Conservation (phyloP, 2,797 vertebrate genomes). For the Myotis findleyi region DNA sequence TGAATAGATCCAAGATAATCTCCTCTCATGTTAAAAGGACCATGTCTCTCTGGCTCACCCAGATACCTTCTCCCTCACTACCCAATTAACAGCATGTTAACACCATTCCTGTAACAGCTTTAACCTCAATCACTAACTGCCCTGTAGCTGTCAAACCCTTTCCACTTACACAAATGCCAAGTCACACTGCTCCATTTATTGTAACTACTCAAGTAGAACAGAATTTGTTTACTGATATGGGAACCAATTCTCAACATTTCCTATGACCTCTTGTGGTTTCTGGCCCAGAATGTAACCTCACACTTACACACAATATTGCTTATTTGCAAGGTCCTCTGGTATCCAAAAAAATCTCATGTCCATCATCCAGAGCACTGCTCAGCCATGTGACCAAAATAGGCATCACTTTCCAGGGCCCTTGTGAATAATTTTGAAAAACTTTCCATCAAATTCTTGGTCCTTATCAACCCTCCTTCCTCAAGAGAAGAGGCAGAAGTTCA, state of each 20-base stretch:
- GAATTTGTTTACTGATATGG: conserved; percentile 11
- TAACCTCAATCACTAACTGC: background rate
- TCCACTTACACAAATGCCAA: conserved; percentile 27
- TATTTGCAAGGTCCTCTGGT: conserved; percentile 24
- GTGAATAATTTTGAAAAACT: conserved; percentile 45
- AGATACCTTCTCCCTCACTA: background rate
- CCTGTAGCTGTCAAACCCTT: conserved; percentile 35
- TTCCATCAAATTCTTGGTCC: background rate
- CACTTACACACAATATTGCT: conserved; percentile 50
- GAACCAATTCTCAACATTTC: conserved; percentile 36
- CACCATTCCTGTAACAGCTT: conserved; percentile 67
- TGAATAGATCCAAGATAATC: conserved; percentile 11
- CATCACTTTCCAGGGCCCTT: background rate
- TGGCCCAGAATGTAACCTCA: conserved; percentile 31
- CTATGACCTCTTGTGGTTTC: background rate
- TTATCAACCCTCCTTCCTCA: background rate
- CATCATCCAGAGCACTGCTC: background rate
- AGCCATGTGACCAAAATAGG: background rate
- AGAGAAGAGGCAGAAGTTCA: background rate
- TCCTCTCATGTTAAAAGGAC: conserved; percentile 12
- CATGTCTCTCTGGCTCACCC: background rate
- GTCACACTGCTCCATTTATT: background rate
- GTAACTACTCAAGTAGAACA: conserved; percentile 42
- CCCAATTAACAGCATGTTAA: background rate
- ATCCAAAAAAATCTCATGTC: background rate